Conservation (phyloP, 2,888 invertebrate genomes). For the Netelia fuscicornis region DNA sequence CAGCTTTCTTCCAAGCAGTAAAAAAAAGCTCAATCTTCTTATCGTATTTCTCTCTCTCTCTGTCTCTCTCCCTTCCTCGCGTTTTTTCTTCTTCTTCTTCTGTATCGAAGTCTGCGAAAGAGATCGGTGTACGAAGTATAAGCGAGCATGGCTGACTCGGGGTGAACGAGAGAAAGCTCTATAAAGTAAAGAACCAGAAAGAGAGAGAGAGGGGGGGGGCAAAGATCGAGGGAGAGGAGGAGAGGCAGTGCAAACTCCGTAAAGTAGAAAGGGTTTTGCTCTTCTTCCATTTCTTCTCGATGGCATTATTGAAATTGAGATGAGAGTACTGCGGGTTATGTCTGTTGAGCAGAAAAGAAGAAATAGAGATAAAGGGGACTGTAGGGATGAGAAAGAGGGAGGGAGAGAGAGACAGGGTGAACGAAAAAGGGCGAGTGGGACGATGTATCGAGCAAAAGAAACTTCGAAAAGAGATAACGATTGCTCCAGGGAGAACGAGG, state of each 20-base stretch:
- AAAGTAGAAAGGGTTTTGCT: slow-evolving; percentile 30
- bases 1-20: slow-evolving; percentile 30
- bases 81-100: slow-evolving; percentile 12
- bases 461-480: slow-evolving; percentile 63
- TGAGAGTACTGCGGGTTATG: slow-evolving; percentile 54
- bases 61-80: slow-evolving; percentile 9
- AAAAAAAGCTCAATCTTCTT: slow-evolving; percentile 47
- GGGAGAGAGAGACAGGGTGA: not conserved
- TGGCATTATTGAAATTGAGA: slow-evolving; percentile 64
- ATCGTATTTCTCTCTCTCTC: slow-evolving; percentile 35
- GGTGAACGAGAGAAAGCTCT: slow-evolving; percentile 47
- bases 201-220: slow-evolving; percentile 5
- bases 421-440: not conserved
- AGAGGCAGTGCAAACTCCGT: slow-evolving; percentile 2
- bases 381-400: not conserved
- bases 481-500: slow-evolving; percentile 41
- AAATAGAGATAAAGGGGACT: slow-evolving; percentile 39
- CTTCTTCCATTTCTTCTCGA: slow-evolving; percentile 48
- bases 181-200: slow-evolving; percentile 17
- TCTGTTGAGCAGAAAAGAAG: slow-evolving; percentile 54
- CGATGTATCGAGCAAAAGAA: slow-evolving; percentile 35
- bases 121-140: slow-evolving; percentile 36
- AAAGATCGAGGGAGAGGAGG: not conserved
- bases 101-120: slow-evolving; percentile 59
- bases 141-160: slow-evolving; percentile 17